A percentile compares a stretch with the other conserved stretches of the same genome.
Evolutionary conservation across 2,888 invertebrate species (phyloP).

Genomic region (Pristionchus arcanus): DNA sequence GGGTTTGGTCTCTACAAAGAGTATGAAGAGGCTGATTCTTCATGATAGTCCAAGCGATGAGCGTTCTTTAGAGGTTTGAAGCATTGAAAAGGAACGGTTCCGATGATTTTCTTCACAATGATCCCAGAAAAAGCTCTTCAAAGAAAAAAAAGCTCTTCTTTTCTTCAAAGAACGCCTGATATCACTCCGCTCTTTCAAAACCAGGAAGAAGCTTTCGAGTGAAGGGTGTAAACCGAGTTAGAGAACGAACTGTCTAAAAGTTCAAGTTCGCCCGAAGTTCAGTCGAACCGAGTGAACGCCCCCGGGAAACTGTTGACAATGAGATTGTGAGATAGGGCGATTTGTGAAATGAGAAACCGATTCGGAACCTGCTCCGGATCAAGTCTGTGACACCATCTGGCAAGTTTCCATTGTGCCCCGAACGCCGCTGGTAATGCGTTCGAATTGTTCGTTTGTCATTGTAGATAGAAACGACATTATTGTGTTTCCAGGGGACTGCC

Average conservation of each 20-base stretch:
- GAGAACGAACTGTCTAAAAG: background rate
- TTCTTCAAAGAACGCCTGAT: slow-evolving; percentile 24
- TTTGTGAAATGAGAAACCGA: slow-evolving; percentile 14
- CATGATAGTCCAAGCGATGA: no score
- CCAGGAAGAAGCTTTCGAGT: background rate
- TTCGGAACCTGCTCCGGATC: slow-evolving; percentile 5
- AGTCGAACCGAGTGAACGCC: background rate
- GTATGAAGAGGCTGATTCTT: no score
- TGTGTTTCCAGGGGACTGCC: no score
- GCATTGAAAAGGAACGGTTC: background rate
- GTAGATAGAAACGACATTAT: no score
- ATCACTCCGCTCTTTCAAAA: background rate
- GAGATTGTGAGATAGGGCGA: slow-evolving; percentile 12
- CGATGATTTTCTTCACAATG: background rate
- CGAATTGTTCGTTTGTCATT: no score
- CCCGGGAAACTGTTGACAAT: background rate
- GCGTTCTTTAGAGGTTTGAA: background rate
- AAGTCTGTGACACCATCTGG: background rate
- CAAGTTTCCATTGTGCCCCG: background rate
- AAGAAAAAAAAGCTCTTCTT: no score
- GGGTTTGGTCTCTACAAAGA: no score
- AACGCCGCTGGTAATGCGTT: background rate
- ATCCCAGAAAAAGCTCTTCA: background rate
- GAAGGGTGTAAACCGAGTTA: background rate
- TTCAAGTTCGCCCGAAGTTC: slow-evolving; percentile 15